Evolutionary conservation across 37 sponge, comb jelly and placozoan species (phyloP).

Genomic region (Bolinopsis microptera): DNA sequence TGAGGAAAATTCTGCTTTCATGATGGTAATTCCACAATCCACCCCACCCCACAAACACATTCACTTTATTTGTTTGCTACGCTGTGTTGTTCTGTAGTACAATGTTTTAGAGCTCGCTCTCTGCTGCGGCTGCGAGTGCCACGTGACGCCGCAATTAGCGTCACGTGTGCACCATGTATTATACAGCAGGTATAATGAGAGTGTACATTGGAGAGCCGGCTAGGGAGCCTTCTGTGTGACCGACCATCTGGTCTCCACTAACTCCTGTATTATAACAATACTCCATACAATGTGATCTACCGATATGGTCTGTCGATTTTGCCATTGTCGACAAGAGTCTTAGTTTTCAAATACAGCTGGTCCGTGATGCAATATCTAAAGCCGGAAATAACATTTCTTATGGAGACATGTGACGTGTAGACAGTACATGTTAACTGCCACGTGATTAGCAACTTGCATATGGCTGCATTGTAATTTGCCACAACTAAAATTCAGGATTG

Average conservation of each 20-base stretch:
- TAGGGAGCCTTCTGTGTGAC: not conserved
- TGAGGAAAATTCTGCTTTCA: constrained; percentile 35
- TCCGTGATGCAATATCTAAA: no score
- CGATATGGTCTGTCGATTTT: no score
- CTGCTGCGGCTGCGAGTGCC: not conserved
- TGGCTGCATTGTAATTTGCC: no score
- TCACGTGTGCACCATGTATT: constrained; percentile 18
- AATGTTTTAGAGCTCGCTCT: not conserved
- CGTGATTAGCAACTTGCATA: no score
- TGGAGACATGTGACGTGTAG: not conserved
- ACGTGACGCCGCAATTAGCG: not conserved
- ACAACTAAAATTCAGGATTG: no score
- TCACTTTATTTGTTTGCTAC: constrained; percentile 62
- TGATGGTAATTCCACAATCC: constrained; percentile 5
- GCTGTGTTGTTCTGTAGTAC: constrained; percentile 22
- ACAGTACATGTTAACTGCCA: no score
- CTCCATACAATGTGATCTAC: no score
- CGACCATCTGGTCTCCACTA: no score
- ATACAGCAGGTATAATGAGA: constrained; percentile 45
- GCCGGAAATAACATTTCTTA: not conserved
- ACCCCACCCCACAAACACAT: not conserved
- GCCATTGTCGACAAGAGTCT: no score
- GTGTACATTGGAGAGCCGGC: not conserved
- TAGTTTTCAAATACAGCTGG: no score
- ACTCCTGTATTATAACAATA: no score